Percentiles rank a stretch among this genome's conserved stretches.
Conservation (phyloP, 2,888 invertebrate genomes). For the Coecobrya sp. region DNA sequence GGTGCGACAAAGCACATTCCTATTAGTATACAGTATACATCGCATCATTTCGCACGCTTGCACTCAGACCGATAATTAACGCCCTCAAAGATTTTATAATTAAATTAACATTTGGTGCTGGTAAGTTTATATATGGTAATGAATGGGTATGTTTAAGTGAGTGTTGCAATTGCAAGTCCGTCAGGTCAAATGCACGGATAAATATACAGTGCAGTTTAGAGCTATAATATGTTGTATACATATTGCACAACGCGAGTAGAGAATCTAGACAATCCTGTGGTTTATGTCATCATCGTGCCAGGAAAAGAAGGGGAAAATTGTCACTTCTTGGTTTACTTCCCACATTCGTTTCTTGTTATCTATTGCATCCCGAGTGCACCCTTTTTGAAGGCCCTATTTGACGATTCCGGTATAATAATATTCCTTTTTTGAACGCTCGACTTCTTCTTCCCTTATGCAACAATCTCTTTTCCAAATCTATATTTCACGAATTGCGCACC, state of each 20-base stretch:
- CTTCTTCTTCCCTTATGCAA: constrained; percentile 44
- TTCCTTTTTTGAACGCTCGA: constrained; percentile 7
- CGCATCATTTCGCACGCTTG: constrained; percentile 42
- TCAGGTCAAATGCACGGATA: neutral
- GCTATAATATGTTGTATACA: neutral
- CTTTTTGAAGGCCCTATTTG: no score
- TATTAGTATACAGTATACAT: constrained; percentile 11
- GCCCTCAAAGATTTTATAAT: constrained; percentile 46
- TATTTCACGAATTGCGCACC: constrained; percentile 10
- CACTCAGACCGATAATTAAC: constrained; percentile 56
- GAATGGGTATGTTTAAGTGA: neutral
- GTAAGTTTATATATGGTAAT: neutral
- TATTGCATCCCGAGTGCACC: neutral
- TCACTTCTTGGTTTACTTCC: neutral
- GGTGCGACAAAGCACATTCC: constrained; percentile 48
- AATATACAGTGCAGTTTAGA: neutral
- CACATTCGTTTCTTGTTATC: neutral
- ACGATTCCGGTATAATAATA: no score
- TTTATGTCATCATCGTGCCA: neutral
- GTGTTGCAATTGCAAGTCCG: neutral
- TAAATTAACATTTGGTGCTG: constrained; percentile 53
- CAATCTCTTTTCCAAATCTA: neutral
- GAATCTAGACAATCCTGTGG: neutral
- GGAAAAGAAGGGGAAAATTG: constrained; percentile 45
- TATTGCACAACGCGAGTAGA: no score